Evolutionary conservation across 2,113 vertebrate genomes (phyloP), one percentile per base, ranked within the genome.

Genomic region (Eurypyga helias): DNA sequence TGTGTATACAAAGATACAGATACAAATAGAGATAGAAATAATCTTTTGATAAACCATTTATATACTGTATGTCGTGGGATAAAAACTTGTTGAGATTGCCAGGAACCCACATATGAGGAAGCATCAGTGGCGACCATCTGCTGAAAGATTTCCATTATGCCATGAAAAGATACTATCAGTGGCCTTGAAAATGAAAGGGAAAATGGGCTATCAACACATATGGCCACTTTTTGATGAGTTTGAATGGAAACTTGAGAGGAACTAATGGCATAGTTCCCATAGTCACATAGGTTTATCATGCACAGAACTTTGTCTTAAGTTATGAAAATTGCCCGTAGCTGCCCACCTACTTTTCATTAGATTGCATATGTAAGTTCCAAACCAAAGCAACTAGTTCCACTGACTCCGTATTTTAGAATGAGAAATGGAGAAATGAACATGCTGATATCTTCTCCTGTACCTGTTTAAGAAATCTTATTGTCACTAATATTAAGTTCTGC

Each of bases 21-120:
- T 45, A 23, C 2, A 81, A 13, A 70, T 24, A 24, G 2, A 78
- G 17, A 71, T 24, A 26, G 1, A 54, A 1, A 38, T 60, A 0
- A 2, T 55, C 5, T 70, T 94, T 69, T 62, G 57, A 49, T 49
- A 90, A 85, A 62, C 3, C 0, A 46, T 67, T 79, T 73, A 2
- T 46, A 20, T 70, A 26, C 2, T 14, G 5, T 34, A 7, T 88
- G 29, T 62, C 3, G 2, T 41, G 25, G 29, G 8, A 70, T 38
- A 60, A 66, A n/a, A 62, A 46, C 12, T 36, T 1, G 0, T 62
- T 85, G 45, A 67, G 29, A 46, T 43, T 87, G 21, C 52, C 11
- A 79, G 26, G 19, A 82, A 51, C 4, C 4, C 6, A 17, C 6
- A 31, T 7, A 61, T 13, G 3, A 67, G 18, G 58, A 86, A 69